Evolutionary conservation across 2,797 vertebrate genomes (phyloP), one percentile per base, ranked within the genome.

Genomic region (Catamblyrhynchus diadema): DNA sequence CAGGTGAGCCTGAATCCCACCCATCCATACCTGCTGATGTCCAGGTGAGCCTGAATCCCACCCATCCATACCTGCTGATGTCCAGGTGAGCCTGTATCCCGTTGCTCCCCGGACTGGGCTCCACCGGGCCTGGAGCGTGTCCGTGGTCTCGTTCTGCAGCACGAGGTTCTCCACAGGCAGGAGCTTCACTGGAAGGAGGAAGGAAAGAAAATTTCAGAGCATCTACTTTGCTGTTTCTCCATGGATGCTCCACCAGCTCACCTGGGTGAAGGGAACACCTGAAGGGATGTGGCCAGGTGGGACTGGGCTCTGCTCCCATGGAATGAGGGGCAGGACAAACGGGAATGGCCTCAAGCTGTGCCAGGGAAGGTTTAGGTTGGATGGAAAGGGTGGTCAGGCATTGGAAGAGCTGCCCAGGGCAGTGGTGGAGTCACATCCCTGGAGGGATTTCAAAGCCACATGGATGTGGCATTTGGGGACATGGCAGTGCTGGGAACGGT

Each of bases 61-160:
- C 45, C 3, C 35, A 1, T 12, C 19, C 19, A 2, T 28, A 99
- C 99, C 98, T 98, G 96, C 62, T 8, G 98, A 98, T 17, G 97
- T 95, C 98, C 99, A 99, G 32, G 98, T 64, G 30, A 50, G n/a
- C 20, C 27, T 97, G 97, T 99, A 99, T 9, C 99, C 99, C 0
- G 98, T 97, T 9, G 99, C 99, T 13, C 99, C 99, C 18, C 83
- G 97, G 16, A 99, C 98, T 0, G 98, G 94, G 4, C 95, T 92
- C 99, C 99, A 99, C n/a, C 98, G 95, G 2, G 98, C 98, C 92
- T 99, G 98, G 64, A 99, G 94, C 0, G 98, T 99, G 97, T 99
- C 97, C 4, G 98, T 99, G 45, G 98, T 99, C 89, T 98, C 97
- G 0, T 99, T 99, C 96, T 99, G 98, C 57, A 99, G 98, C 90